Evolutionary conservation across 2,888 invertebrate species (phyloP).

Genomic region (Plebejus melissa): DNA sequence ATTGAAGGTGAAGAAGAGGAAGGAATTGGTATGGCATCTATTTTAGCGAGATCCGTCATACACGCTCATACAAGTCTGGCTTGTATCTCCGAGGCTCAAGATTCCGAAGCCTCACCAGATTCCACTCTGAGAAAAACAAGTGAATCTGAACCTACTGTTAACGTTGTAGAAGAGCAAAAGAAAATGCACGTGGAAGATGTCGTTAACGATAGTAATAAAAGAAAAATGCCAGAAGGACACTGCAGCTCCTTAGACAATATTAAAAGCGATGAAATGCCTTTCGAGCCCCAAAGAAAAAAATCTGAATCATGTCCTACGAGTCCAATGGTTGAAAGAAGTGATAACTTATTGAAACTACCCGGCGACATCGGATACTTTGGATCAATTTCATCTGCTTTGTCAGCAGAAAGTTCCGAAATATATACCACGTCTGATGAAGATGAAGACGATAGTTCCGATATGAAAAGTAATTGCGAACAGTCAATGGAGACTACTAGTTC

Average conservation of each 20-base stretch:
- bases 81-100: constrained; percentile 77
- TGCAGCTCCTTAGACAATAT: constrained; percentile 64
- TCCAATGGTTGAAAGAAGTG: constrained; percentile 57
- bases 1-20: constrained; percentile 63
- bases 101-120: constrained; percentile 65
- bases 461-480: constrained; percentile 66
- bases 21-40: constrained; percentile 81
- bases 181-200: constrained; percentile 38
- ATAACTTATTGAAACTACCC: constrained; percentile 62
- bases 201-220: constrained; percentile 31
- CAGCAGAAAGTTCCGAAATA: constrained; percentile 68
- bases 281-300: constrained; percentile 48
- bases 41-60: constrained; percentile 82
- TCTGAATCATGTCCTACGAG: constrained; percentile 71
- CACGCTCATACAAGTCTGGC: constrained; percentile 79
- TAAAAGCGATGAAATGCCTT: constrained; percentile 44
- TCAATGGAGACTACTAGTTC: constrained; percentile 78
- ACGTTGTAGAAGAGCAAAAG: constrained; percentile 52
- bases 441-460: constrained; percentile 69
- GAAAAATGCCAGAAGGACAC: constrained; percentile 55
- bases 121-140: constrained; percentile 63
- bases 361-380: constrained; percentile 59
- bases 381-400: constrained; percentile 66
- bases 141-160: constrained; percentile 63
- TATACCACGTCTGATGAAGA: constrained; percentile 69